Percentiles rank a stretch among this genome's conserved stretches.
These are phyloP conservation scores for Coleophora flavipennella DNA, from an alignment of 2,888 invertebrate species.

Conservation along the genomic window DNA sequence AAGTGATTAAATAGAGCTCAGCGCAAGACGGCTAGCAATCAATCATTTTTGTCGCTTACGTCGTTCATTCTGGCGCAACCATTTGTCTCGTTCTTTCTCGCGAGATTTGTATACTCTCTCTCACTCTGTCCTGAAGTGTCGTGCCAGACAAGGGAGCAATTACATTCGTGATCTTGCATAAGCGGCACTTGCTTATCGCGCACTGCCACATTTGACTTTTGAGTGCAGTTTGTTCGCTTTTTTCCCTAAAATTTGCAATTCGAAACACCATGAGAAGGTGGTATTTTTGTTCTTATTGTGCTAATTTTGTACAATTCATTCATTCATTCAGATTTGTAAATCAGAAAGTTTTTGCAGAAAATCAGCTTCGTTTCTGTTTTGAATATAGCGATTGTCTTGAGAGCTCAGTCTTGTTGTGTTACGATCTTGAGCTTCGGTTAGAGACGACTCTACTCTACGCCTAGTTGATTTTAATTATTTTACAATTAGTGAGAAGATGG, in stretches of 20 bases:
- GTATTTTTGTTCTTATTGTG: slow-evolving; percentile 19
- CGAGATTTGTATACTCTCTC: slow-evolving; percentile 27
- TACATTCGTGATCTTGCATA: slow-evolving; percentile 75
- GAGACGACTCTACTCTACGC: slow-evolving; percentile 29
- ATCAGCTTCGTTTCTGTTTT: too few relatives aligned
- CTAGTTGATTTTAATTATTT: slow-evolving; percentile 47
- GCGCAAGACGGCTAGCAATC: slow-evolving; percentile 70
- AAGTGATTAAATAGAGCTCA: slow-evolving; percentile 75
- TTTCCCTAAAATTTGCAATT: slow-evolving; percentile 68
- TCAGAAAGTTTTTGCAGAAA: too few relatives aligned
- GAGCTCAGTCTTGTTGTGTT: slow-evolving; percentile 9
- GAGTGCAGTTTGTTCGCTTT: slow-evolving; percentile 62
- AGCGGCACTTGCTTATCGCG: slow-evolving; percentile 71
- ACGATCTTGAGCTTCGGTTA: slow-evolving; percentile 13
- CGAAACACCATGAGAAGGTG: slow-evolving; percentile 52
- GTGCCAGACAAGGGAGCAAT: slow-evolving; percentile 73
- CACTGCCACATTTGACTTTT: slow-evolving; percentile 66
- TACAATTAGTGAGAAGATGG: slow-evolving; percentile 47
- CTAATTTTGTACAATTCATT: slow-evolving; percentile 4
- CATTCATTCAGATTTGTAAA: slow-evolving; percentile 1
- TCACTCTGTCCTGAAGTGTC: slow-evolving; percentile 68
- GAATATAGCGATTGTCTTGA: too few relatives aligned
- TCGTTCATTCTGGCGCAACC: slow-evolving; percentile 49
- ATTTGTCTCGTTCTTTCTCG: slow-evolving; percentile 38
- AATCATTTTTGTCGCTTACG: slow-evolving; percentile 72